phyloP scores from a whole-genome alignment of 2,113 vertebrate species.

The Pipa parva region DNA sequence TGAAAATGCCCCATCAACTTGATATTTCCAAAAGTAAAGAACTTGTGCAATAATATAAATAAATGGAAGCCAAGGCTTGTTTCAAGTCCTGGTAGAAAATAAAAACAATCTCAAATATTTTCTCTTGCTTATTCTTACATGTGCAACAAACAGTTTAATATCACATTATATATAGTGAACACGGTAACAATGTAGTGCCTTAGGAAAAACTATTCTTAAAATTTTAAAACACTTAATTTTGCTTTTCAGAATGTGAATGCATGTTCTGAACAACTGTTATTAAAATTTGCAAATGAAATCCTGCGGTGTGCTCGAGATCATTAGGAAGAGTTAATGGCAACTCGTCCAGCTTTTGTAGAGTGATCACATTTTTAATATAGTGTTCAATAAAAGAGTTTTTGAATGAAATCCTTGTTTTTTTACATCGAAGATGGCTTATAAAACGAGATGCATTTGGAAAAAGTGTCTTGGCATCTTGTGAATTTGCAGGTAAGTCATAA shows the following conservation, averaged over 20 bases:
- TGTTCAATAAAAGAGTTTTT: constrained; percentile 63
- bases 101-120: too few species aligned
- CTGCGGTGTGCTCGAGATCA: constrained; percentile 54
- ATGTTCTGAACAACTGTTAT: constrained; percentile 68
- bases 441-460: constrained; percentile 42
- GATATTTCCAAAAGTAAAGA: too few species aligned
- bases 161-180: too few species aligned
- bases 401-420: constrained; percentile 56
- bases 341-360: constrained; percentile 68
- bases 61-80: too few species aligned
- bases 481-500: constrained; percentile 64
- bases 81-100: too few species aligned
- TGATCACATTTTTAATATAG: constrained; percentile 70
- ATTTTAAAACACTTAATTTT: too few species aligned
- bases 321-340: constrained; percentile 63
- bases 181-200: too few species aligned
- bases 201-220: too few species aligned
- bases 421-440: constrained; percentile 40
- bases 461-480: constrained; percentile 48
- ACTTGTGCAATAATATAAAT: too few species aligned
- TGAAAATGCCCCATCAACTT: too few species aligned
- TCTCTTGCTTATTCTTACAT: too few species aligned
- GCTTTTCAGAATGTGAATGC: constrained; percentile 17
- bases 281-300: constrained; percentile 67
- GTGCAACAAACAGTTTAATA: too few species aligned